Evolutionary conservation across 2,113 vertebrate species (phyloP), one percentile per base, ranked within the genome.

Genomic region (Oryzias woworae): DNA sequence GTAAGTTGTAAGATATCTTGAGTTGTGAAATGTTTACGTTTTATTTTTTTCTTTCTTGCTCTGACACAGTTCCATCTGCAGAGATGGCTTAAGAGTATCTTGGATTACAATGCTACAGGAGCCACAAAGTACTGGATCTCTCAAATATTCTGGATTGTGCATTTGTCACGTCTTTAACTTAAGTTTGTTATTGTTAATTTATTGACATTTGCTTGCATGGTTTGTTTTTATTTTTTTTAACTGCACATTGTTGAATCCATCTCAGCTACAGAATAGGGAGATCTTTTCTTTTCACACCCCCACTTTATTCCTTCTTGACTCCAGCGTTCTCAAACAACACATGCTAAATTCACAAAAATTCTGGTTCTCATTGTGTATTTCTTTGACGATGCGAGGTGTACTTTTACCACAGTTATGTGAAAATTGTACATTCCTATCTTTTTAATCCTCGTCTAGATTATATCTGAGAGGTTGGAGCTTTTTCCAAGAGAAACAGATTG

Each of bases 161-260:
- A 41, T 7, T 62, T 36, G 47, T 68, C 14, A 43, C 14, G 57
- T 46, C 59, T 64, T 55, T 48, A 14, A 36, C 36, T 36, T 36
- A 36, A 12, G 8, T 46, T 58, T 53, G 3, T 17, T 36, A 5
- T 14, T 59, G 17, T 69, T 7, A 61, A 55, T 59, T 68, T 71
- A 58, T 80, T 67, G 45, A 26, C 1, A 50, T 70, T 48, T 53
- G 17, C 17, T 15, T 16, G 24, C 17, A 1, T 0, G 13, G 20
- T 20, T 20, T 61, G 6, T 52, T 28, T 63, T 36, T 63, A 49
- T 64, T 10, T 50, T 66, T 73, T 56, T 44, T 65, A 54, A 48
- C n/a, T 31, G 8, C 53, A 51, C 36, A 57, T 50, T 72, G 47
- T 26, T 73, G 8, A 77, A 86, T 78, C 70, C 78, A 85, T 83